phyloP scores from a whole-genome alignment of 2,113 vertebrate species.

The Nibea coibor region DNA sequence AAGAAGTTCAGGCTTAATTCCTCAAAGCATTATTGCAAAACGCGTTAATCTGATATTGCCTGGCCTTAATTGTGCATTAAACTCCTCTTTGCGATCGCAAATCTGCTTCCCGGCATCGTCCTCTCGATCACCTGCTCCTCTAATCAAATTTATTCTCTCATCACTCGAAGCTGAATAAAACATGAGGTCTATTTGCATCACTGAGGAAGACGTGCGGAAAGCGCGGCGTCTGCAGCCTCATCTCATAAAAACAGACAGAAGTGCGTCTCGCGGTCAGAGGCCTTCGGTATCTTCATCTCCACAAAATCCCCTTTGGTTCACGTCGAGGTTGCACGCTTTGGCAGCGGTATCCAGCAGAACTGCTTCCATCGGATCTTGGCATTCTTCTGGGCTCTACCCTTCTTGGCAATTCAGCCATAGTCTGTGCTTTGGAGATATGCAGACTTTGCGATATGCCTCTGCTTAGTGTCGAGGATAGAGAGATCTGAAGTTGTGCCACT shows the following conservation, averaged over 20 bases:
- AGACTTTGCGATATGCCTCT: conserved; percentile 24
- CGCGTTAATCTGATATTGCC: conserved; percentile 12
- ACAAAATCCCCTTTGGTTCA: conserved; percentile 60
- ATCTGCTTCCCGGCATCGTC: conserved; percentile 9
- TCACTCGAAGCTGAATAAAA: conserved; percentile 66
- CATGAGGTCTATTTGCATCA: conserved; percentile 61
- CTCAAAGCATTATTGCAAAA: background rate
- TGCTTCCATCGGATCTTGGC: conserved; percentile 25
- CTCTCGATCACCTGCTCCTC: conserved; percentile 44
- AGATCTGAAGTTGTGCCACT: conserved; percentile 23
- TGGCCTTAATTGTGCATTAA: conserved; percentile 33
- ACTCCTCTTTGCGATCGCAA: background rate
- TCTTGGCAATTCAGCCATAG: conserved; percentile 42
- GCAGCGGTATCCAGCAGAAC: conserved; percentile 34
- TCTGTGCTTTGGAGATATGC: conserved; percentile 58
- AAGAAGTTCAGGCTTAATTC: background rate
- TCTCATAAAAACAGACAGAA: conserved; percentile 26
- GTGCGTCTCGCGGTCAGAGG: conserved; percentile 37
- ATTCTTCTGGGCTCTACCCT: conserved; percentile 22
- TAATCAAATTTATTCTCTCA: conserved; percentile 61
- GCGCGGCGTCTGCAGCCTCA: conserved; percentile 28
- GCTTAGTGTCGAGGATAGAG: conserved; percentile 32
- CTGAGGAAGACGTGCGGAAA: conserved; percentile 19
- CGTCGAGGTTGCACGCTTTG: conserved; percentile 40
- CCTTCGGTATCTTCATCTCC: conserved; percentile 45